Percentiles rank a stretch among this genome's conserved stretches.
Evolutionary conservation across 2,888 invertebrate species (phyloP).

Genomic region (Exocentrus adspersus): DNA sequence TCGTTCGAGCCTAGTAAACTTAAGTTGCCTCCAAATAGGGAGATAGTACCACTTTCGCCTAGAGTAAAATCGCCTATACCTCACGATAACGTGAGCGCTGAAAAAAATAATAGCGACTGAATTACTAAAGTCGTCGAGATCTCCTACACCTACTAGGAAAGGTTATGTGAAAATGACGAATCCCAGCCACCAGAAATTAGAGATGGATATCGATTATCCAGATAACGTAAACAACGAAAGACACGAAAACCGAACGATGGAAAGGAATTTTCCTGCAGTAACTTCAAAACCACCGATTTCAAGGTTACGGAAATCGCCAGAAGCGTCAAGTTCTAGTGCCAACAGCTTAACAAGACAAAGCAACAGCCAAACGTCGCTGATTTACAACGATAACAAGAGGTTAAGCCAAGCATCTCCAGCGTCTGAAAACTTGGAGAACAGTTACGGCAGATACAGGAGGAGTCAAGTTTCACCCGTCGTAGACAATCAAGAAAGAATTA

Average conservation of each 20-base stretch:
- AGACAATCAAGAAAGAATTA: constrained; percentile 43
- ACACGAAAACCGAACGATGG: constrained; percentile 24
- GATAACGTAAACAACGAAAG: constrained; percentile 41
- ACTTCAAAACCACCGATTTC: constrained; percentile 45
- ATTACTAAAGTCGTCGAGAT: constrained; percentile 52
- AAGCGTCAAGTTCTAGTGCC: constrained; percentile 3
- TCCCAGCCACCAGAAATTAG: constrained; percentile 53
- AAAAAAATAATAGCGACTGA: constrained; percentile 62
- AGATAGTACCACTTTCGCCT: constrained; percentile 58
- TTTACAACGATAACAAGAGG: constrained; percentile 24
- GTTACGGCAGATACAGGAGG: constrained; percentile 30
- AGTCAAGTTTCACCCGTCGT: constrained; percentile 37
- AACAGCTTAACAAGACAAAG: constrained; percentile 12
- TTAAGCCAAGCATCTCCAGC: constrained; percentile 33
- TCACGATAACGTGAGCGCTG: constrained; percentile 57
- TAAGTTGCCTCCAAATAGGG: constrained; percentile 58
- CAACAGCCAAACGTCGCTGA: constrained; percentile 8
- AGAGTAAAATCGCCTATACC: constrained; percentile 61
- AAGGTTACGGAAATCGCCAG: constrained; percentile 23
- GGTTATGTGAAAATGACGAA: constrained; percentile 25
- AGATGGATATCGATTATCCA: constrained; percentile 55
- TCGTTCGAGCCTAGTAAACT: constrained; percentile 58
- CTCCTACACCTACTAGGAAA: constrained; percentile 45
- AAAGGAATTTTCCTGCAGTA: constrained; percentile 25
- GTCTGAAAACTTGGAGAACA: constrained; percentile 9